Evolutionary conservation across 2,113 vertebrate species (phyloP).

Genomic region (Etia nguti): DNA sequence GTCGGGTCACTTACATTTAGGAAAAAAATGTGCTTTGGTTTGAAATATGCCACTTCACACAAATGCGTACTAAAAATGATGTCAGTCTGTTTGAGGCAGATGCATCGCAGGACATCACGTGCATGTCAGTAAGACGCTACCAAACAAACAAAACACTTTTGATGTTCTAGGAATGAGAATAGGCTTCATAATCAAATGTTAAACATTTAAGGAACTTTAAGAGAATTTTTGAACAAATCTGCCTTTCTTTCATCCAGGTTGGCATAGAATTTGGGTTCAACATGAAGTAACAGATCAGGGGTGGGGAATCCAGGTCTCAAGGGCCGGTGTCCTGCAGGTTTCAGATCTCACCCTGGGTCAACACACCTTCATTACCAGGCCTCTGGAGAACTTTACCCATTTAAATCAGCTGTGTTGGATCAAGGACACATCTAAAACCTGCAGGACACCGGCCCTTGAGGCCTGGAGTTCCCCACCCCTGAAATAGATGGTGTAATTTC

Average conservation of each 20-base stretch:
- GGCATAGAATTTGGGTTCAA: background rate
- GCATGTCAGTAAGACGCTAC: background rate
- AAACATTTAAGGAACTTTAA: background rate
- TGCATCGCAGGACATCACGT: background rate
- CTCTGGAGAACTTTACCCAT: background rate
- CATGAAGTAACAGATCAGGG: background rate
- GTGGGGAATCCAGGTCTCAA: background rate
- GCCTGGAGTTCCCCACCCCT: background rate
- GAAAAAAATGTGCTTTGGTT: background rate
- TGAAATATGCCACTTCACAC: background rate
- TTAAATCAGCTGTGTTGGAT: background rate
- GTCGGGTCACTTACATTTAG: background rate
- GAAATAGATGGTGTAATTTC: background rate
- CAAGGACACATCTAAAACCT: background rate
- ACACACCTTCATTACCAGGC: background rate
- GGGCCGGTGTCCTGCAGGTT: background rate
- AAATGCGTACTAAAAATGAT: background rate
- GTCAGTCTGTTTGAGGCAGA: background rate
- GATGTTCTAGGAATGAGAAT: background rate
- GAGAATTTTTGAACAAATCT: background rate
- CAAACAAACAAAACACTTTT: background rate
- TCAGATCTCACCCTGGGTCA: background rate
- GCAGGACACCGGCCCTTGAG: fast-evolving
- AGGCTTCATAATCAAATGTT: background rate
- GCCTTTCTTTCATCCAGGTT: background rate